Conservation (phyloP, 2,888 invertebrate species). For the Cephus rjabovi region DNA sequence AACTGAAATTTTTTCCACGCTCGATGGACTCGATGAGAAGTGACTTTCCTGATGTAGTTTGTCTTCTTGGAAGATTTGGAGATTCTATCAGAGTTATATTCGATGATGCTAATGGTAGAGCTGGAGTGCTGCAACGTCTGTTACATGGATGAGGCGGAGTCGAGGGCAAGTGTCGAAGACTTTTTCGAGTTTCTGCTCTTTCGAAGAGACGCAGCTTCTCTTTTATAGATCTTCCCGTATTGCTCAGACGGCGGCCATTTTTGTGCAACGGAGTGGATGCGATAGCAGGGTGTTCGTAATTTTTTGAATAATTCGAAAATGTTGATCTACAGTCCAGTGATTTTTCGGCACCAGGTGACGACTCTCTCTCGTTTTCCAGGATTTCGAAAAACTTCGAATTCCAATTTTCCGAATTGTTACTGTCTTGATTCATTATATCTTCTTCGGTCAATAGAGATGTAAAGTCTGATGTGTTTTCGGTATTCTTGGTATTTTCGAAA, state of each 20-base stretch:
- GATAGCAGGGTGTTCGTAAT: neutral
- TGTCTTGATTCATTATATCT: neutral
- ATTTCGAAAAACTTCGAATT: neutral
- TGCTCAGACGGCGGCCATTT: neutral
- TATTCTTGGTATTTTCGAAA: too few species aligned
- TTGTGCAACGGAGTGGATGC: neutral
- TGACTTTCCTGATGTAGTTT: neutral
- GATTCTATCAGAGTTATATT: neutral
- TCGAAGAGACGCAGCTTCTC: neutral
- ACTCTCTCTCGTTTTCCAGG: neutral
- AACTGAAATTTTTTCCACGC: neutral
- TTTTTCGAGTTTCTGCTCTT: neutral
- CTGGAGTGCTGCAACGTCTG: neutral
- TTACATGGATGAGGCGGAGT: neutral
- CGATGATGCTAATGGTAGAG: neutral
- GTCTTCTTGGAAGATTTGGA: neutral
- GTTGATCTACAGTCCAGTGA: neutral
- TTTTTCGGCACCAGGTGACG: neutral
- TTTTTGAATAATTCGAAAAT: neutral
- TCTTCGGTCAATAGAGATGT: too few species aligned
- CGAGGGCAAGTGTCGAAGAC: neutral
- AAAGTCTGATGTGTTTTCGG: too few species aligned
- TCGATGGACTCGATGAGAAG: neutral
- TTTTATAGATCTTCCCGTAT: neutral
- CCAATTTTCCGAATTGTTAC: neutral